Evolutionary conservation across 2,888 invertebrate genomes (phyloP), one percentile per base, ranked within the genome.

Genomic region (Alviniconcha strummeri): DNA sequence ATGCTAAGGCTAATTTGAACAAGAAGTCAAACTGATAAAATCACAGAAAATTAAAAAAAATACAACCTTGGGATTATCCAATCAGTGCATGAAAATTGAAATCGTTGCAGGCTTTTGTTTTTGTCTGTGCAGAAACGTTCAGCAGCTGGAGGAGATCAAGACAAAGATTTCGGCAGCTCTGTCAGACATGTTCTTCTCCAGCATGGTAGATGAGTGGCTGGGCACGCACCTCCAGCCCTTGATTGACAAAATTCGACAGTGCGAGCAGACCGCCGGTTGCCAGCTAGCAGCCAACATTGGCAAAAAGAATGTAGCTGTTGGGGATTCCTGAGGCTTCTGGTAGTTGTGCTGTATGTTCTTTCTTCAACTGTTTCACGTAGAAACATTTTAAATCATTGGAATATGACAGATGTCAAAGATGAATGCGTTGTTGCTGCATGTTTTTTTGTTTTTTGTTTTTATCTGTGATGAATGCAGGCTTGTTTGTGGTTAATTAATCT

Each of bases 141-240:
- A 79, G 64, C 85, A 87, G 69, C 83, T 90, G 56, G 86, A 88
- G 54, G 87, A 88, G 36, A 77, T 91, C 13, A 84, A 88, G 55
- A 74, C 81, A 11, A 89, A 87, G 77, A 84, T 91, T 56, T 84
- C 88, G 57, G 81, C 80, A 69, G 85, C 88, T 17, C 80, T 91
- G 75, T 83, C 87, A 57, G 84, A 84, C 9, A 83, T 90, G 15
- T 91, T 88, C 81, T 89, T 86, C 77, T 80, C 84, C 2, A 84
- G 89, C 75, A 89, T 89, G 0, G 88, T 89, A 19, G 86, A 87
- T 3, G 91, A 91, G 83, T 91, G 90, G 90, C 81, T 89, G 69
- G 85, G 86, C 52, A 89, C 89, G 9, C 87, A 89, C 81, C 69
- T 91, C 9, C 80, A 86, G 55, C 88, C 89, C 4, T 75, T 77